phyloP scores from a whole-genome alignment of 2,113 vertebrate genomes.

The Falco punctatus region DNA sequence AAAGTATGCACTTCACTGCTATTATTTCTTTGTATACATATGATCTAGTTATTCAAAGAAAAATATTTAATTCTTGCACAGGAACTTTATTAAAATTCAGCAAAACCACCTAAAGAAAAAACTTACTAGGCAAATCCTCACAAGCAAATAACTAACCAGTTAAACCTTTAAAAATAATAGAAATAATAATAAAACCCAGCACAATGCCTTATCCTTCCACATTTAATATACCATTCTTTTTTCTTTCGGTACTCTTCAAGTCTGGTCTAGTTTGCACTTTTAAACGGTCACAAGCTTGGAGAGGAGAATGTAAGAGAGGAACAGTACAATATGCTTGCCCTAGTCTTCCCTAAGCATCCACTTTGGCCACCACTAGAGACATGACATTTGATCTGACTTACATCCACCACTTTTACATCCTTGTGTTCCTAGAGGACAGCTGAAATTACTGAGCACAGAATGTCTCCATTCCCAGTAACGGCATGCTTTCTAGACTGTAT shows the following conservation, averaged over 20 bases:
- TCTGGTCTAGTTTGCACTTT: neutral
- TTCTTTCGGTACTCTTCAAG: neutral
- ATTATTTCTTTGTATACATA: neutral
- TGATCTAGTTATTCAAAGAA: neutral
- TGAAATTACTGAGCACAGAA: neutral
- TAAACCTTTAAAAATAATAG: neutral
- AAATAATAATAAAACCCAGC: neutral
- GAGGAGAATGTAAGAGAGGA: neutral
- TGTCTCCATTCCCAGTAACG: rapidly evolving
- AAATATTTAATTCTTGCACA: neutral
- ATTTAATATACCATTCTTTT: neutral
- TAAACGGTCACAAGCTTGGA: neutral
- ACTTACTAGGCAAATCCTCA: neutral
- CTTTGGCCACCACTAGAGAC: neutral
- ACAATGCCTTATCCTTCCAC: neutral
- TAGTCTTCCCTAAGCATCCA: neutral
- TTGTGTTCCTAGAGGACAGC: neutral
- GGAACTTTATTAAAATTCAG: neutral
- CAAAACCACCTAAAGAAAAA: neutral
- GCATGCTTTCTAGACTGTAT: neutral
- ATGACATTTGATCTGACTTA: neutral
- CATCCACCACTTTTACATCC: neutral
- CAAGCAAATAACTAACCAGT: neutral
- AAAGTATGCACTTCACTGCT: neutral
- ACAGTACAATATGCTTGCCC: neutral